A percentile compares a stretch with the other conserved stretches of the same genome.
Conservation (phyloP, 1,140 invertebrate genomes). For the Nomia melanderi region DNA sequence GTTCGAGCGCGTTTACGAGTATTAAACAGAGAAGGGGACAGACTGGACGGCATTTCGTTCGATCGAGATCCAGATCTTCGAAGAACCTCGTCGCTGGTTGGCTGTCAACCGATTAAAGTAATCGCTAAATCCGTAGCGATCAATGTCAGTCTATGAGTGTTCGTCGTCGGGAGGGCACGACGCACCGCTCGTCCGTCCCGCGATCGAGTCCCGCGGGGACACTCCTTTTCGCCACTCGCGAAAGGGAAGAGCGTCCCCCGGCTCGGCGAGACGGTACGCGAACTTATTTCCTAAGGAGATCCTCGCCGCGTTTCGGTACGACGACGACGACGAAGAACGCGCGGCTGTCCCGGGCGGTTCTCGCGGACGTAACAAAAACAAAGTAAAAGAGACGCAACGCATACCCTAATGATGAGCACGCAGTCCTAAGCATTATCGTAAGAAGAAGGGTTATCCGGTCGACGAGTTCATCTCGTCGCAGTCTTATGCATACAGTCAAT, state of each 20-base stretch:
- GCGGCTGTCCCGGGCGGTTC: background rate
- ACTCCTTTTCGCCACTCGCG: too few species aligned
- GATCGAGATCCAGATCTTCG: too few species aligned
- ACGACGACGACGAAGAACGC: slow-evolving; percentile 6
- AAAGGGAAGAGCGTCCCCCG: slow-evolving; percentile 28
- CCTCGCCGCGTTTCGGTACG: slow-evolving; percentile 28
- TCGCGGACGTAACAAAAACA: slow-evolving; percentile 11
- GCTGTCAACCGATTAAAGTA: too few species aligned
- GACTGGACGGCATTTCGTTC: too few species aligned
- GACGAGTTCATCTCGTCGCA: slow-evolving; percentile 39
- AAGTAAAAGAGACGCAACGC: background rate
- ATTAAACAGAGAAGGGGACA: too few species aligned
- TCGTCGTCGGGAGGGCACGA: slow-evolving; percentile 16
- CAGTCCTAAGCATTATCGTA: background rate
- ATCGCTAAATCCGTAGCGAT: slow-evolving; percentile 1
- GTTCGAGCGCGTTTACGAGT: too few species aligned
- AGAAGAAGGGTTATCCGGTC: background rate
- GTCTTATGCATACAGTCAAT: slow-evolving; percentile 39
- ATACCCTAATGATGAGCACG: background rate
- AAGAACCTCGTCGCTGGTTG: too few species aligned
- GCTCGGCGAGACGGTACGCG: slow-evolving; percentile 15
- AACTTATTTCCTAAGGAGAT: slow-evolving; percentile 59
- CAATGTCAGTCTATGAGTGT: slow-evolving; percentile 48
- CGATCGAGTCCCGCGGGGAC: slow-evolving; percentile 21
- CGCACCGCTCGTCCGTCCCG: slow-evolving; percentile 24